Percentiles rank a stretch among this genome's conserved stretches.
Evolutionary conservation across 2,888 invertebrate species (phyloP).

Genomic region (Hyposoter dolosus): DNA sequence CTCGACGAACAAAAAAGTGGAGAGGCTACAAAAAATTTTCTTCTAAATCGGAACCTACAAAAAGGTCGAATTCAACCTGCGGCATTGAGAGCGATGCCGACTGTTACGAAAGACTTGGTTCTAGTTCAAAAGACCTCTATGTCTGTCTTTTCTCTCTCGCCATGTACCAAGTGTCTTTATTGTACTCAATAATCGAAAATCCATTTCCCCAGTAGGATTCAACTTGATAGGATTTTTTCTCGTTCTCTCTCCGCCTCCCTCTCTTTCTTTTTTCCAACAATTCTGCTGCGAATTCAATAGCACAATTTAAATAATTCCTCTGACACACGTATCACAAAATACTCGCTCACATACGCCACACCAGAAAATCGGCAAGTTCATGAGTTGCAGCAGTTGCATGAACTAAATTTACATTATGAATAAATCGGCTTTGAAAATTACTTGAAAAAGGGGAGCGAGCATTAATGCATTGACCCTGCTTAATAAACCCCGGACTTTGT

Average conservation of each 20-base stretch:
- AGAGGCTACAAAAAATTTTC: background rate
- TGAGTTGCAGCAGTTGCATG: background rate
- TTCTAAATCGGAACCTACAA: background rate
- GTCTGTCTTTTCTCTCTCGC: background rate
- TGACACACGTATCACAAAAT: background rate
- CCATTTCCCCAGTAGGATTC: background rate
- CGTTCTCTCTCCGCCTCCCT: background rate
- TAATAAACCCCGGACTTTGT: conserved; percentile 18
- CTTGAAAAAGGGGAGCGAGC: background rate
- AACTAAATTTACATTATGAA: background rate
- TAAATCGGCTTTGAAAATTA: background rate
- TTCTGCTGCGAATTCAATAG: background rate
- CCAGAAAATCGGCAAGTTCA: background rate
- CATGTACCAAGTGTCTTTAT: conserved; percentile 21
- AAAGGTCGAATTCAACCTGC: conserved; percentile 1
- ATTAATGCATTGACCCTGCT: conserved; percentile 9
- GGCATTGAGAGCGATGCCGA: conserved; percentile 10
- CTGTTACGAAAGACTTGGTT: conserved; percentile 18
- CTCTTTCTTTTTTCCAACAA: background rate
- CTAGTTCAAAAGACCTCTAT: conserved; percentile 16
- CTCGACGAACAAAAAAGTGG: background rate
- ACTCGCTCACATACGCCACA: background rate
- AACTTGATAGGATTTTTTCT: background rate
- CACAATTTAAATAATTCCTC: background rate
- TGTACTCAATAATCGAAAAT: background rate